These are phyloP conservation scores for Cavia porcellus DNA, from an alignment of 2,113 vertebrate genomes.

Conservation along the genomic window DNA sequence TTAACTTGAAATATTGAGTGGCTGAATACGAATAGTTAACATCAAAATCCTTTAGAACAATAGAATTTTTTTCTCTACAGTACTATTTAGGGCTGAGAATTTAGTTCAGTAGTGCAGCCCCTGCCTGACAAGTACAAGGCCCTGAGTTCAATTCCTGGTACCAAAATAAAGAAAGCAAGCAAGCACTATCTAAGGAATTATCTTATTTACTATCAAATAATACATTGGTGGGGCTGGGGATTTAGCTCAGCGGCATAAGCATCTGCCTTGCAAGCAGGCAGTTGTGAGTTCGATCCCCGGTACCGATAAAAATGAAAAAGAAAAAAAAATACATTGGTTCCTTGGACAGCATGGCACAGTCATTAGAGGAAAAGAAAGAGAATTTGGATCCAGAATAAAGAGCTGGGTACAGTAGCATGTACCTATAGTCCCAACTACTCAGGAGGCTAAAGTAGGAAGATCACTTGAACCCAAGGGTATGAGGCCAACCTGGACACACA, in stretches of 20 bases:
- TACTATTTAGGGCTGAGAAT: neutral
- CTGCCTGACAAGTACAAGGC: too few species aligned
- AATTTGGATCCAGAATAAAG: neutral
- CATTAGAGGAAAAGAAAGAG: neutral
- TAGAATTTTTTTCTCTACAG: neutral
- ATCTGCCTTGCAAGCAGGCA: too few species aligned
- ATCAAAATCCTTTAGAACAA: constrained; percentile 15
- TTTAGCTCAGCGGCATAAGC: too few species aligned
- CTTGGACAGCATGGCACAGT: neutral
- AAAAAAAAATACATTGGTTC: neutral
- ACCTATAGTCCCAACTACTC: neutral
- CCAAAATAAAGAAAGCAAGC: too few species aligned
- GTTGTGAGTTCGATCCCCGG: too few species aligned
- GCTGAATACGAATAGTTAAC: neutral
- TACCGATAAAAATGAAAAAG: too few species aligned
- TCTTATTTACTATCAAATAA: neutral
- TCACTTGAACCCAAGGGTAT: neutral
- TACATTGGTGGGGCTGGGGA: neutral
- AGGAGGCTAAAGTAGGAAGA: neutral
- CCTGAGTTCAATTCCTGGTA: too few species aligned
- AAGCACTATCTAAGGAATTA: constrained; percentile 6
- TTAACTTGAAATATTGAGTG: neutral
- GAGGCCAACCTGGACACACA: neutral
- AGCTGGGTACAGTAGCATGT: too few species aligned
- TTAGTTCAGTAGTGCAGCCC: too few species aligned